Percentiles rank a stretch among this genome's conserved stretches.
These are phyloP conservation scores for Cepaea hortensis DNA, from an alignment of 2,888 invertebrate genomes.

Conservation along the genomic window DNA sequence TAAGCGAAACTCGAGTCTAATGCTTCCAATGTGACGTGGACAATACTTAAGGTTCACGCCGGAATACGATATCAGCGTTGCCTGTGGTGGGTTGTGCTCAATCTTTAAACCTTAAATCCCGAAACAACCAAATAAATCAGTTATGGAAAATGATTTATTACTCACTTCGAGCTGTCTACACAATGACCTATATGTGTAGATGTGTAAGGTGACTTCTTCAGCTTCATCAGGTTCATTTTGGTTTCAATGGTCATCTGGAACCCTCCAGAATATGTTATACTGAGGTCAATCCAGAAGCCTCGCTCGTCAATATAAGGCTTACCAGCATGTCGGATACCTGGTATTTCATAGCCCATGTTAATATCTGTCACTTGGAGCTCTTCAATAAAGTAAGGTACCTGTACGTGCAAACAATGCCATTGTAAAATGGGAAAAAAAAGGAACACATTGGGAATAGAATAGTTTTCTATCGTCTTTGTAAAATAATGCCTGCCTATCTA, in stretches of 20 bases:
- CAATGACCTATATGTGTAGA: constrained; percentile 26
- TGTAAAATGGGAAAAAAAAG: background rate
- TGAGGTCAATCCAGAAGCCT: constrained; percentile 92
- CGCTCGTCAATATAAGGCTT: constrained; percentile 85
- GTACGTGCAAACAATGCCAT: constrained; percentile 21
- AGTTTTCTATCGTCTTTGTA: no score
- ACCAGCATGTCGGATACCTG: constrained; percentile 72
- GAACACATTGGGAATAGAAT: background rate
- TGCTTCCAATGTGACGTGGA: no score
- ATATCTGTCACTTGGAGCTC: constrained; percentile 86
- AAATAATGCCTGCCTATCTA: no score
- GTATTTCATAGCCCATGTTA: constrained; percentile 80
- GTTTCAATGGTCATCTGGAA: constrained; percentile 90
- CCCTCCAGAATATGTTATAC: constrained; percentile 85
- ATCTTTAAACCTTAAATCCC: no score
- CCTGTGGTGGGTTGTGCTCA: no score
- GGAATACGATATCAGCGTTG: no score
- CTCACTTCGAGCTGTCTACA: constrained; percentile 45
- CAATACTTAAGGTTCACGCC: no score
- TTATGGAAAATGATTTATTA: background rate
- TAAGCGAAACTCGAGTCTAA: no score
- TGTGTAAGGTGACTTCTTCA: constrained; percentile 72
- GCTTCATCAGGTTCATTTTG: constrained; percentile 88
- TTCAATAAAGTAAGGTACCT: constrained; percentile 90
- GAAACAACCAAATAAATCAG: no score